phyloP scores from a whole-genome alignment of 2,797 vertebrate genomes.

The Scomberomorus guttatus region DNA sequence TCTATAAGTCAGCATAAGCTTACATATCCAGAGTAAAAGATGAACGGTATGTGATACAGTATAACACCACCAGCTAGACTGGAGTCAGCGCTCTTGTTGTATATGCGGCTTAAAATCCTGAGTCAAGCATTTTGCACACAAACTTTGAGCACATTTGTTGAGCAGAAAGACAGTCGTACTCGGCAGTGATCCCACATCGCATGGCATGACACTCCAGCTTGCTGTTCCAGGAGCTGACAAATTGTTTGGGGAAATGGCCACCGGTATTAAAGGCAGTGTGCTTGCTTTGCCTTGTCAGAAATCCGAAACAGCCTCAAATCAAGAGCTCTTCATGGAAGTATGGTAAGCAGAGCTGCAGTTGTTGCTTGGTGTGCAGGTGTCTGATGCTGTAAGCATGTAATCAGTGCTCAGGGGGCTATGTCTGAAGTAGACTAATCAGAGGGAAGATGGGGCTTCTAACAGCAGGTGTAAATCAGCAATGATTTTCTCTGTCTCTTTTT shows the following conservation, averaged over 20 bases:
- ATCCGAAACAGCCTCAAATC: constrained; percentile 47
- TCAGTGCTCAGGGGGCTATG: constrained; percentile 58
- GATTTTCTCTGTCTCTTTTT: constrained; percentile 52
- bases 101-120: constrained; percentile 4
- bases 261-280: constrained; percentile 4
- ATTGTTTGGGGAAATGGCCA: constrained; percentile 34
- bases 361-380: constrained; percentile 61
- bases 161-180: constrained; percentile 28
- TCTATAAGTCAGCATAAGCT: constrained; percentile 3
- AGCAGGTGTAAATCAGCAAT: constrained; percentile 71
- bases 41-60: not conserved
- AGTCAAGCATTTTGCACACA: constrained; percentile 20
- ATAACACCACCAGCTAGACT: not conserved
- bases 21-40: not conserved
- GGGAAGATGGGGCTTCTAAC: constrained; percentile 60
- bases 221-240: constrained; percentile 10
- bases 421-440: constrained; percentile 76
- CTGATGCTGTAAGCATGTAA: constrained; percentile 59
- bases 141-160: constrained; percentile 4
- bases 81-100: constrained; percentile 18
- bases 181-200: constrained; percentile 16
- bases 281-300: constrained; percentile 28
- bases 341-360: constrained; percentile 26
- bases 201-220: not conserved
- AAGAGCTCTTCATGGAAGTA: constrained; percentile 47